Evolutionary conservation across 2,888 invertebrate genomes (phyloP).

Genomic region (Formica aserva): DNA sequence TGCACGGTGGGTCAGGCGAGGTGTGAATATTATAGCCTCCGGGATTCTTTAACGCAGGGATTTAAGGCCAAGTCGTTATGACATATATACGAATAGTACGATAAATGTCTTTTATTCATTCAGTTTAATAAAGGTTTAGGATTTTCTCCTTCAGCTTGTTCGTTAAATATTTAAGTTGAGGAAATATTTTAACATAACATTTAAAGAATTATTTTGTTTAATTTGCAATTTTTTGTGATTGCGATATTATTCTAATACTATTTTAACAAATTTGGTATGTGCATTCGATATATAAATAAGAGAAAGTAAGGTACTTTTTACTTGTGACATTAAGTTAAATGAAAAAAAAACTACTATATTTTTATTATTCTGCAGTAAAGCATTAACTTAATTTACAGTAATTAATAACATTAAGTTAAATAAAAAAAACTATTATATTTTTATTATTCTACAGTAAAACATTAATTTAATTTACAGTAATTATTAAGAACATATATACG

Average conservation of each 20-base stretch:
- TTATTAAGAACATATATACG: not conserved
- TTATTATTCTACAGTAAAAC: not conserved
- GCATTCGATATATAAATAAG: not conserved
- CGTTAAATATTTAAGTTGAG: not conserved
- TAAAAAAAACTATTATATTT: not conserved
- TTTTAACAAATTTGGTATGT: not conserved
- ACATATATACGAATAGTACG: not conserved
- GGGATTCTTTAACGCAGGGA: conserved; percentile 57
- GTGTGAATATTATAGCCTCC: conserved; percentile 72
- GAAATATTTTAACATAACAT: not conserved
- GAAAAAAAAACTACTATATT: not conserved
- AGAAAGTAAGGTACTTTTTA: not conserved
- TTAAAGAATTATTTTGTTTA: not conserved
- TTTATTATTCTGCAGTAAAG: not conserved
- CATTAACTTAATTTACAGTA: not conserved
- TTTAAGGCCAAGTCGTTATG: conserved; percentile 2
- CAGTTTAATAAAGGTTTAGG: not conserved
- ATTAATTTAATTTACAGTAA: conserved; percentile 2
- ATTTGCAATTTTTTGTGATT: not conserved
- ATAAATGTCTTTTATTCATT: conserved; percentile 28
- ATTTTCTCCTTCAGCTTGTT: not conserved
- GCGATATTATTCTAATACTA: not conserved
- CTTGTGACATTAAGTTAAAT: not conserved
- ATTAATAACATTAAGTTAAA: not conserved
- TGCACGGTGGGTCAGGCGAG: conserved; percentile 55